A percentile compares a stretch with the other conserved stretches of the same genome.
These are phyloP conservation scores for Andrena camellia DNA, from an alignment of 2,888 invertebrate species.

Conservation along the genomic window DNA sequence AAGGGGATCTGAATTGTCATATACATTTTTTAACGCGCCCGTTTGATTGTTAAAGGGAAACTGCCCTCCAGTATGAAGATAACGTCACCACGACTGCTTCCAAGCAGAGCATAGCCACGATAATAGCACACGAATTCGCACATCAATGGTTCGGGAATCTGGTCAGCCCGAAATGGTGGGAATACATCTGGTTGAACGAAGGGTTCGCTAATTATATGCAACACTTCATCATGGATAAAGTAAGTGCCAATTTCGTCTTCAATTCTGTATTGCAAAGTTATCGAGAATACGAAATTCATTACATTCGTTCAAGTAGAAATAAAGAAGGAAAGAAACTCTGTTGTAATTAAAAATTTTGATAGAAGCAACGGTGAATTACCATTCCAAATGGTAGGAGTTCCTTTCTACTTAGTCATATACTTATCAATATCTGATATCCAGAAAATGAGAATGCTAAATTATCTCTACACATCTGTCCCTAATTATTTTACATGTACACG, in stretches of 20 bases:
- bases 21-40: background rate
- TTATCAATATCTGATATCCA: too few relatives aligned
- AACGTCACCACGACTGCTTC: constrained; percentile 47
- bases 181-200: constrained; percentile 85
- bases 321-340: too few relatives aligned
- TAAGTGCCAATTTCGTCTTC: constrained; percentile 24
- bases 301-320: too few relatives aligned
- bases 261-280: background rate
- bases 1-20: too few relatives aligned
- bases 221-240: constrained; percentile 80
- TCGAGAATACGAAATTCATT: too few relatives aligned
- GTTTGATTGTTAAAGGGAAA: constrained; percentile 69
- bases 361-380: too few relatives aligned
- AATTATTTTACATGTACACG: too few relatives aligned
- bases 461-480: too few relatives aligned
- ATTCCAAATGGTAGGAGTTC: too few relatives aligned
- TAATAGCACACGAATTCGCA: constrained; percentile 86
- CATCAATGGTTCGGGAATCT: constrained; percentile 87
- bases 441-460: too few relatives aligned
- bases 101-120: constrained; percentile 67
- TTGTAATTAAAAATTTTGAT: too few relatives aligned
- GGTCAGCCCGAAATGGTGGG: constrained; percentile 84
- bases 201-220: constrained; percentile 87
- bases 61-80: constrained; percentile 64
- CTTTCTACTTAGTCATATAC: too few relatives aligned